These are phyloP conservation scores for Zhuqinia jingwanae DNA, from an alignment of 2,888 invertebrate species.

Conservation along the genomic window DNA sequence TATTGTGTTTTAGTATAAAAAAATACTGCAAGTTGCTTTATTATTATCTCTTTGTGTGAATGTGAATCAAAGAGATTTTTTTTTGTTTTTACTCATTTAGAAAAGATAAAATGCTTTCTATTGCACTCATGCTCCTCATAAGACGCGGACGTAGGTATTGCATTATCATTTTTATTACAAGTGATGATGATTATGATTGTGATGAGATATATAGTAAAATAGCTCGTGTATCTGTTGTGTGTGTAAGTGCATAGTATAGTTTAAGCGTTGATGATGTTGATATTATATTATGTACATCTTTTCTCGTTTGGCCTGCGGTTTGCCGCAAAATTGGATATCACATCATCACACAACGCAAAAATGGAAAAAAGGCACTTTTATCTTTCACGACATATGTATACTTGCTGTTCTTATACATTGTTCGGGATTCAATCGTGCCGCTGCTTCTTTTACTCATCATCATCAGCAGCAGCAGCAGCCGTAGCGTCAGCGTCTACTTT, in stretches of 20 bases:
- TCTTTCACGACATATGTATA: conserved; percentile 64
- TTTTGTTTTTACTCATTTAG: conserved; percentile 38
- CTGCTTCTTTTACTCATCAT: conserved; percentile 43
- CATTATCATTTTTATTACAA: conserved; percentile 59
- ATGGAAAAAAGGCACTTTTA: conserved; percentile 58
- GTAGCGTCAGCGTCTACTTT: background rate
- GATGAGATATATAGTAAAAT: conserved; percentile 30
- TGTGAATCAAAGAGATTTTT: conserved; percentile 13
- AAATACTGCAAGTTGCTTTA: conserved; percentile 35
- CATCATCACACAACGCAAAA: conserved; percentile 40
- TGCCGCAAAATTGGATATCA: conserved; percentile 72
- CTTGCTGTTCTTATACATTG: conserved; percentile 55
- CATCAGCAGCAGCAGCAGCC: conserved; percentile 14
- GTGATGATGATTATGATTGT: conserved; percentile 29
- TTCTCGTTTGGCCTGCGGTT: conserved; percentile 69
- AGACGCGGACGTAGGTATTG: conserved; percentile 49
- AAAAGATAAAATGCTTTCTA: background rate
- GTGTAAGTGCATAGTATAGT: no score
- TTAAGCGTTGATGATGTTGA: conserved; percentile 30
- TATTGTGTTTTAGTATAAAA: background rate
- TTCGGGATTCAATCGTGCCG: conserved; percentile 56
- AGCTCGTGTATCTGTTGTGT: no score
- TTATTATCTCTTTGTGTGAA: no score
- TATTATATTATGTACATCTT: conserved; percentile 53
- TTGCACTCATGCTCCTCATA: conserved; percentile 8